Base-by-base conservation (phyloP, 2,797 vertebrate genomes). In the Melopsittacus undulatus region DNA sequence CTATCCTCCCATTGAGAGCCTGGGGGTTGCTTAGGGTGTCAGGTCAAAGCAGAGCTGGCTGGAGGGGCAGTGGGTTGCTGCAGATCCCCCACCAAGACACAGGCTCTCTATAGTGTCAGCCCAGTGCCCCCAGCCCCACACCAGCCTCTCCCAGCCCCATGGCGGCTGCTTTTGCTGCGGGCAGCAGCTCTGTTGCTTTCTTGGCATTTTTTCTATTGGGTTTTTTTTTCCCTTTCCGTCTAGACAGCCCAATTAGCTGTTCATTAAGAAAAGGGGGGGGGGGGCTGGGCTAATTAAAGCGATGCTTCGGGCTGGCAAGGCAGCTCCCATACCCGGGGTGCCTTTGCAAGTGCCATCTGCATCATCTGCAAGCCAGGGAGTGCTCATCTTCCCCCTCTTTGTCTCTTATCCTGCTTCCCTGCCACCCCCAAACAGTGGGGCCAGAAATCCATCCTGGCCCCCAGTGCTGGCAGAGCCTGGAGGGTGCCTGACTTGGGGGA, bases 191-290 rank as follows among this genome's bases (percentile, higher is more conserved):
- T 57, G 14, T 81, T 88, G 6, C 73, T 51, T 92, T 66, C 75
- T 73, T 26, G 24, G 56, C 56, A 16, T 57, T 57, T 57, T 91
- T 91, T 91, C 78, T 91, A 59, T 70, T 48, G n/a, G 27, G 2
- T 34, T 20, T 73, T 89, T 88, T 94, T 89, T 96, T 57, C n/a
- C 70, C 96, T 98, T 98, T 97, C 97, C 97, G 98, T 98, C 98
- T 98, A 98, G 98, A 98, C 97, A 70, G 96, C 90, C 92, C 96
- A 98, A 97, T 95, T 97, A 98, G 96, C 90, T 92, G 94, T 95
- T 97, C 87, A 97, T 97, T 97, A 97, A 95, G 91, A 91, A 93
- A 72, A 54, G 64, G 49, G 75, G 84, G 66, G 85, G 66, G 84
- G 45, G 43, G 43, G 19, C 84, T 94, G 96, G 95, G 91, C 96